Percentiles rank a stretch among this genome's conserved stretches.
Evolutionary conservation across 2,797 vertebrate genomes (phyloP).

Genomic region (Hemitrygon akajei): DNA sequence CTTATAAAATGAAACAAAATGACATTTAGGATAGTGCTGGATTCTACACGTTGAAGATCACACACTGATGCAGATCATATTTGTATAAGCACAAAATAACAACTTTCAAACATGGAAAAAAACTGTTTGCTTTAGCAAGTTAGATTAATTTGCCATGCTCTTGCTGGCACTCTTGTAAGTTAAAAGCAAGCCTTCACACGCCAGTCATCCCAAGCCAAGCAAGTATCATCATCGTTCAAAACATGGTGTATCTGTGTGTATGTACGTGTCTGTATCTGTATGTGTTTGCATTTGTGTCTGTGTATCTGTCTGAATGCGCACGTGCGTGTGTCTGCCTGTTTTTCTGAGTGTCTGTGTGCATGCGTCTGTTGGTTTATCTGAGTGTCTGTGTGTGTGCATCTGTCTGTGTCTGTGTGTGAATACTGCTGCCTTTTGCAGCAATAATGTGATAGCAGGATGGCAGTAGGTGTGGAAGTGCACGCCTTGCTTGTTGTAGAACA

Average conservation of each 20-base stretch:
- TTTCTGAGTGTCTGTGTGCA: no score
- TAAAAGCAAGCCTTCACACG: neutral
- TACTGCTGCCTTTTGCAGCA: constrained; percentile 22
- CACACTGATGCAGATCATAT: neutral
- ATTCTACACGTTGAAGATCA: neutral
- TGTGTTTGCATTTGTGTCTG: neutral
- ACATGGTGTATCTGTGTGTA: neutral
- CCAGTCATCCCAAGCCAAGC: neutral
- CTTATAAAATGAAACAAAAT: neutral
- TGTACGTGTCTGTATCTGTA: no score
- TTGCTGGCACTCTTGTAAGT: neutral
- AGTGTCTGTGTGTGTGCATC: no score
- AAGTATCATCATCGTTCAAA: neutral
- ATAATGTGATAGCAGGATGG: neutral
- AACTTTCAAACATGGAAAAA: neutral
- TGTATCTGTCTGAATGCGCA: neutral
- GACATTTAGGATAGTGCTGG: neutral
- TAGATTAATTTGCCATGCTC: neutral
- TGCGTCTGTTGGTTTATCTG: no score
- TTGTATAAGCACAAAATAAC: neutral
- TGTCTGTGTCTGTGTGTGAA: neutral
- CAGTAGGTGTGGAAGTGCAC: neutral
- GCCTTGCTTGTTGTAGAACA: no score
- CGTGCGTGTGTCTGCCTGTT: no score
- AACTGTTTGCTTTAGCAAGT: neutral